phyloP scores from a whole-genome alignment of 2,797 vertebrate genomes.

The Gallinago solitaria region DNA sequence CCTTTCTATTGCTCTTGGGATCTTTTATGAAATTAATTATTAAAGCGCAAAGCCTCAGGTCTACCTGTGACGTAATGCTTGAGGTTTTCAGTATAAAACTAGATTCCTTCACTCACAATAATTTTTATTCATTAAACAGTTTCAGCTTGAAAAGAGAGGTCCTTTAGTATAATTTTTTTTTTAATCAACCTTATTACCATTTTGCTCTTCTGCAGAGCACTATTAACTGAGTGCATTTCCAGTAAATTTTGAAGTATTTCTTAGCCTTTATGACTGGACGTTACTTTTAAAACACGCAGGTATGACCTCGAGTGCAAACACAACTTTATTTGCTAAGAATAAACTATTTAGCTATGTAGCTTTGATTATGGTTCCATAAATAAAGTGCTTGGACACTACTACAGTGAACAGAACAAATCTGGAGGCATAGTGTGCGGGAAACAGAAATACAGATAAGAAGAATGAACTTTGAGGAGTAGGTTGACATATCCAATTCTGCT shows the following conservation, averaged over 20 bases:
- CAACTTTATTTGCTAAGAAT: not conserved
- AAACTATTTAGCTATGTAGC: not conserved
- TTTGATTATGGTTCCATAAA: not conserved
- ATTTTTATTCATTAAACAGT: not conserved
- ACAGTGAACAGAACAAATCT: not conserved
- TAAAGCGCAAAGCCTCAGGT: slow-evolving; percentile 1
- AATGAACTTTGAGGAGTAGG: not conserved
- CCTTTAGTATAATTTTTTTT: not conserved
- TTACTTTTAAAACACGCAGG: not conserved
- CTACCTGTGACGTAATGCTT: not conserved
- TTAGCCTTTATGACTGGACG: not conserved
- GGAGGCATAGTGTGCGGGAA: not conserved
- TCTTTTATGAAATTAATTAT: slow-evolving; percentile 43
- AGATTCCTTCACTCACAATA: not conserved
- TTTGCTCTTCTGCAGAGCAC: not conserved
- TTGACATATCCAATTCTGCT: not conserved
- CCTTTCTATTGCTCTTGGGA: slow-evolving; percentile 18
- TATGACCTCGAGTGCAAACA: not conserved
- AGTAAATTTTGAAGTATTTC: not conserved
- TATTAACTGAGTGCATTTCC: not conserved
- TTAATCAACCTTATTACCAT: not conserved
- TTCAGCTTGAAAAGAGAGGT: not conserved
- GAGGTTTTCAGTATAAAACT: not conserved
- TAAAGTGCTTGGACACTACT: not conserved
- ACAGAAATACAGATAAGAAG: not conserved